Conservation (phyloP, 2,113 vertebrate species). For the Odobenus rosmarus region DNA sequence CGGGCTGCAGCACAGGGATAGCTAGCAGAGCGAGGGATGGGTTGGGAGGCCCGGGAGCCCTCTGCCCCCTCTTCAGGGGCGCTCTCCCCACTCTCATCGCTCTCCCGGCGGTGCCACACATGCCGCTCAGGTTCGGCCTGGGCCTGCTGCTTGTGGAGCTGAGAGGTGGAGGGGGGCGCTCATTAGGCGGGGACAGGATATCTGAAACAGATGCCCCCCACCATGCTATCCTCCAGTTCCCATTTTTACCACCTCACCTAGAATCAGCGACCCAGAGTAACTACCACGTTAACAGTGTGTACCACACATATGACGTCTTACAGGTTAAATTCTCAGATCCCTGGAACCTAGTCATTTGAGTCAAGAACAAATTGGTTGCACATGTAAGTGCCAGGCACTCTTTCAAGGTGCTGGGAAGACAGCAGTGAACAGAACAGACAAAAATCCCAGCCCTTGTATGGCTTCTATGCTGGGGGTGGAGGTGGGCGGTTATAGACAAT, state of each 20-base stretch:
- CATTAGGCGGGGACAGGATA: conserved; percentile 1
- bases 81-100: conserved; percentile 96
- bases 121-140: conserved; percentile 93
- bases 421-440: background rate
- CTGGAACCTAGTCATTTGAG: background rate
- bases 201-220: background rate
- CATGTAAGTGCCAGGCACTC: background rate
- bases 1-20: conserved; percentile 89
- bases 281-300: background rate
- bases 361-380: background rate
- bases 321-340: background rate
- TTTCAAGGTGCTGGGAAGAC: background rate
- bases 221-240: background rate
- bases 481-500: fast-evolving
- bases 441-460: background rate
- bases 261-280: background rate
- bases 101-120: conserved; percentile 97
- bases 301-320: background rate
- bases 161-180: background rate
- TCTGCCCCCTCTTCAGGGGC: conserved; percentile 89
- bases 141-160: conserved; percentile 97
- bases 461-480: background rate
- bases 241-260: background rate
- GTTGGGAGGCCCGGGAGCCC: conserved; percentile 73
- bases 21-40: conserved; percentile 93